phyloP scores from a whole-genome alignment of 2,113 vertebrate species.

The Alexandromys fortis region DNA sequence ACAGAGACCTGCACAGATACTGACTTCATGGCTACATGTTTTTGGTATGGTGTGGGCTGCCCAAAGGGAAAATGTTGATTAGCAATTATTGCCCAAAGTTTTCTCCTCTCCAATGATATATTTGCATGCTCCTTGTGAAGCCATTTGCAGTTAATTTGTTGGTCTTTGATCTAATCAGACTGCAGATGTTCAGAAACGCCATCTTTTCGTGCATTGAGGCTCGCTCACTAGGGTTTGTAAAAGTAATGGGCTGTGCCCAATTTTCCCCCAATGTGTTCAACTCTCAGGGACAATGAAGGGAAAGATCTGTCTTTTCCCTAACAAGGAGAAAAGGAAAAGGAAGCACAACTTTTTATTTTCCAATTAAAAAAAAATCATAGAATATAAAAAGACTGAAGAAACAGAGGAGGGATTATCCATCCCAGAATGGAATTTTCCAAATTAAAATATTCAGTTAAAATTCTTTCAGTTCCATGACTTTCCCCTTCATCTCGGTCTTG shows the following conservation, averaged over 20 bases:
- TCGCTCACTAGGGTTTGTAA: slow-evolving; percentile 72
- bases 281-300: slow-evolving; percentile 74
- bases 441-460: slow-evolving; percentile 85
- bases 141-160: slow-evolving; percentile 78
- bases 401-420: background rate
- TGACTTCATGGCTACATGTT: background rate
- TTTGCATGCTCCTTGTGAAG: slow-evolving; percentile 73
- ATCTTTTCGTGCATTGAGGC: slow-evolving; percentile 75
- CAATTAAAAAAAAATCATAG: background rate
- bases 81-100: slow-evolving; percentile 68
- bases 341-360: slow-evolving; percentile 77
- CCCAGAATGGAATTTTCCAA: slow-evolving; percentile 75
- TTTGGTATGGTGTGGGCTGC: background rate
- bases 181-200: slow-evolving; percentile 71
- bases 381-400: background rate
- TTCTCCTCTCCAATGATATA: slow-evolving; percentile 64
- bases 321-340: slow-evolving; percentile 75
- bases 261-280: slow-evolving; percentile 76
- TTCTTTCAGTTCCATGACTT: slow-evolving; percentile 56
- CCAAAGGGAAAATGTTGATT: slow-evolving; percentile 57
- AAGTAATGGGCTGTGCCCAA: slow-evolving; percentile 82
- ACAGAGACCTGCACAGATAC: background rate
- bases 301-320: slow-evolving; percentile 80
- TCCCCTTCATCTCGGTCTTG: slow-evolving; percentile 46
- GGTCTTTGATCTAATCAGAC: slow-evolving; percentile 78